Evolutionary conservation across 2,888 invertebrate species (phyloP), one percentile per base, ranked within the genome.

Genomic region (Nomada ferruginata): DNA sequence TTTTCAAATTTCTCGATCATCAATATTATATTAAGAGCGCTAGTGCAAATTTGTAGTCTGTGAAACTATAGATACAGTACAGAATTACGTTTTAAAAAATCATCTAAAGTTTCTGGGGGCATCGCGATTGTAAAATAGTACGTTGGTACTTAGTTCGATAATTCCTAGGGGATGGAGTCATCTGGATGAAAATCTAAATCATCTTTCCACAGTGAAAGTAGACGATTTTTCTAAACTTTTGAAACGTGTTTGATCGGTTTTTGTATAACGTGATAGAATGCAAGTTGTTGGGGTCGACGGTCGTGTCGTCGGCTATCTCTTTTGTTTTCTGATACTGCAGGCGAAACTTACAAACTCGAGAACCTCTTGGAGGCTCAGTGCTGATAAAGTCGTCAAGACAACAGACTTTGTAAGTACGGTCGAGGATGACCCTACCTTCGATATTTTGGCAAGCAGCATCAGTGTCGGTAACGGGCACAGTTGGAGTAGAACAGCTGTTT

Each of bases 291-390:
- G 87, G 65, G 36, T 69, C 57, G 86, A 92, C 70, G 88, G 91
- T 79, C 91, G 91, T 68, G 85, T 92, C 60, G 89, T 91, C 70
- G 91, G 90, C 76, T 93, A 90, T 83, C 91, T 91, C 76, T 88
- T 93, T 78, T 93, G 92, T 78, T 91, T 93, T 76, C 85, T 93
- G 53, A 89, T 93, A 20, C 88, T 93, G 47, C 93, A 93, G 79
- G 91, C 93, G 20, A 91, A 91, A 70, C 94, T 95, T 84, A 97
- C 96, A 86, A 97, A 97, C 94, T 97, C 97, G 53, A 95, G 97
- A 88, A 97, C 97, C 23, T 97, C 97, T 72, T 98, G 98, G 98
- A 96, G 96, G 94, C 94, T 98, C 81, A 97, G 96, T 93, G 94
- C 95, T 69, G 97, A 97, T 90, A 96, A 96, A 94, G 96, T 97